Evolutionary conservation across 2,113 vertebrate species (phyloP).

Genomic region (Elephantulus edwardii): DNA sequence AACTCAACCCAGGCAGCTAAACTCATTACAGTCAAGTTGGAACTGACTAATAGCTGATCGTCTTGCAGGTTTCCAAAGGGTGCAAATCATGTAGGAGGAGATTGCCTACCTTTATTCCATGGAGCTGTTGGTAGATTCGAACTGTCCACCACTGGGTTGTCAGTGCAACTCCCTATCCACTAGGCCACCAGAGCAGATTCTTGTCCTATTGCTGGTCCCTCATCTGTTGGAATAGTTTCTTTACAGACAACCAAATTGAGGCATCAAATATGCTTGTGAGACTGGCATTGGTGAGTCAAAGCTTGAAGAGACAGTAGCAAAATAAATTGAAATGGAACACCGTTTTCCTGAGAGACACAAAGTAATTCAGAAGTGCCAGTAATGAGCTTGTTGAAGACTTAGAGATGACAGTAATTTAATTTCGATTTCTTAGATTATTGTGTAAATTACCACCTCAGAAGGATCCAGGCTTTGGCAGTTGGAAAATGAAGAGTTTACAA

Average conservation of each 20-base stretch:
- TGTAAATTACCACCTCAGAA: slow-evolving; percentile 58
- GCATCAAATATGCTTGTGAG: slow-evolving; percentile 2
- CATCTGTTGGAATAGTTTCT: slow-evolving; percentile 46
- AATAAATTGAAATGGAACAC: not conserved
- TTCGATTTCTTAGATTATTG: slow-evolving; percentile 65
- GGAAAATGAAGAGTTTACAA: slow-evolving; percentile 49
- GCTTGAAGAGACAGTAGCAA: slow-evolving; percentile 14
- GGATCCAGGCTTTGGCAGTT: slow-evolving; percentile 33
- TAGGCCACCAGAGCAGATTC: slow-evolving; percentile 17
- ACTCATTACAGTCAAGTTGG: too few relatives aligned
- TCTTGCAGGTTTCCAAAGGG: too few relatives aligned
- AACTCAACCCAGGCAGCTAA: too few relatives aligned
- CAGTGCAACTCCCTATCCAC: too few relatives aligned
- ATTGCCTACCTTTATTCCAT: too few relatives aligned
- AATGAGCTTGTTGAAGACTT: slow-evolving; percentile 62
- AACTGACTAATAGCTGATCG: too few relatives aligned
- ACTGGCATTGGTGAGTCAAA: not conserved
- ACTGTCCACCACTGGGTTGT: too few relatives aligned
- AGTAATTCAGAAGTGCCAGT: slow-evolving; percentile 49
- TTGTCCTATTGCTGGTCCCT: slow-evolving; percentile 42
- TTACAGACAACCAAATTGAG: not conserved
- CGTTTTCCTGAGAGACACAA: slow-evolving; percentile 45
- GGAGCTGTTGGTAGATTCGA: too few relatives aligned
- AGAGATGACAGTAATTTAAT: slow-evolving; percentile 69
- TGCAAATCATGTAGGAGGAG: too few relatives aligned